Conservation (phyloP, 2,797 vertebrate species). For the Erithacus rubecula region DNA sequence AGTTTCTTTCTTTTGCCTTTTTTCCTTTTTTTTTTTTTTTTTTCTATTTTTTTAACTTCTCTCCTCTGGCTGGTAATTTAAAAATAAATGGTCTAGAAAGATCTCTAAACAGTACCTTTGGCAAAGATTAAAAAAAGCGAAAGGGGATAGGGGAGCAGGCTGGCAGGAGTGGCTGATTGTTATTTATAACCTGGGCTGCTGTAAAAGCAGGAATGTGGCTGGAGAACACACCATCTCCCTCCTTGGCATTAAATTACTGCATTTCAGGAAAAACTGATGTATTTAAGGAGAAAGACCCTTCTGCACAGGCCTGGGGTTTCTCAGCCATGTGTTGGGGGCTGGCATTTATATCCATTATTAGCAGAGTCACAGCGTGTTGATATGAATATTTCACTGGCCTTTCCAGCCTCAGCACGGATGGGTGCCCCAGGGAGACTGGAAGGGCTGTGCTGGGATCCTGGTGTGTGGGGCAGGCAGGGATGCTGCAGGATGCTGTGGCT, state of each 20-base stretch:
- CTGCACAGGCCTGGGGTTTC: neutral
- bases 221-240: neutral
- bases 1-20: conserved; percentile 47
- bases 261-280: conserved; percentile 2
- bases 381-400: neutral
- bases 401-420: neutral
- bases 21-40: neutral
- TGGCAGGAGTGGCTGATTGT: conserved; percentile 45
- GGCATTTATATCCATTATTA: neutral
- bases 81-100: conserved; percentile 83
- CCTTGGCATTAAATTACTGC: neutral
- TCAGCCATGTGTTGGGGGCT: neutral
- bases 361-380: neutral
- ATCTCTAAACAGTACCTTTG: conserved; percentile 80
- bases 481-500: neutral
- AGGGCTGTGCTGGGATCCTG: neutral
- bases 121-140: conserved; percentile 72
- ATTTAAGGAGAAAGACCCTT: neutral
- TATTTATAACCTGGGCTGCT: conserved; percentile 62
- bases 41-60: neutral
- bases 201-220: neutral
- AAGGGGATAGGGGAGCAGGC: conserved; percentile 21
- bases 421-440: neutral
- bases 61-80: conserved; percentile 78
- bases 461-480: neutral